Percentiles rank a stretch among this genome's conserved stretches.
Evolutionary conservation across 1,140 invertebrate species (phyloP).

Genomic region (Drosophila melanica): DNA sequence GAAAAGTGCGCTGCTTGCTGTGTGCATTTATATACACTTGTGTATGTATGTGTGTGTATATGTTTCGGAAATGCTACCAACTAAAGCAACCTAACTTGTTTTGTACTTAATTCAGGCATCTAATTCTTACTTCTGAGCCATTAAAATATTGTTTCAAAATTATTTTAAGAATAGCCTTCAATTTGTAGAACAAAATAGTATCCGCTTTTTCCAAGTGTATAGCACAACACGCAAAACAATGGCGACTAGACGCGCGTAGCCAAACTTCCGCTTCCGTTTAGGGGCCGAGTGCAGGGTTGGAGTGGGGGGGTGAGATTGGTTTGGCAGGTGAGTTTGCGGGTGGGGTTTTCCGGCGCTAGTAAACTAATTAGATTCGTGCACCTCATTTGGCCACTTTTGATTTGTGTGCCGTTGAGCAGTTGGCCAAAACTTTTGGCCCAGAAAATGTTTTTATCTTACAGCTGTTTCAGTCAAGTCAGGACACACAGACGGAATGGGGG

Average conservation of each 20-base stretch:
- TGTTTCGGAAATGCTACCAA: too few relatives aligned
- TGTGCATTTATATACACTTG: too few relatives aligned
- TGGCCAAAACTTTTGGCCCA: conserved; percentile 39
- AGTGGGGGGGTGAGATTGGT: neutral
- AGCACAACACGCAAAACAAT: conserved; percentile 53
- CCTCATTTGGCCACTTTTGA: conserved; percentile 78
- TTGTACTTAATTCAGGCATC: too few relatives aligned
- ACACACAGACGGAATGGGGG: neutral
- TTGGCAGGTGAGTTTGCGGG: neutral
- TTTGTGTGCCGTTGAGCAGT: conserved; percentile 40
- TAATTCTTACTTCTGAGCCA: too few relatives aligned
- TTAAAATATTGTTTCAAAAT: too few relatives aligned
- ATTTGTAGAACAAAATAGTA: too few relatives aligned
- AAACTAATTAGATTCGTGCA: conserved; percentile 79
- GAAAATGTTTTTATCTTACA: conserved; percentile 44
- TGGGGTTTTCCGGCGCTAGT: conserved; percentile 39
- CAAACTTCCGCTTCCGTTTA: conserved; percentile 68
- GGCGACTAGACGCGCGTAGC: conserved; percentile 32
- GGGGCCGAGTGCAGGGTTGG: neutral
- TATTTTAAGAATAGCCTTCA: too few relatives aligned
- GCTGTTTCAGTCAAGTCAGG: conserved; percentile 28
- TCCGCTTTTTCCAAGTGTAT: neutral
- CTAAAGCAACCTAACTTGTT: too few relatives aligned
- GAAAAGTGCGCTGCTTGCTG: too few relatives aligned
- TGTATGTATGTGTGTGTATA: too few relatives aligned